phyloP scores from a whole-genome alignment of 2,113 vertebrate species.

The Indri indri region DNA sequence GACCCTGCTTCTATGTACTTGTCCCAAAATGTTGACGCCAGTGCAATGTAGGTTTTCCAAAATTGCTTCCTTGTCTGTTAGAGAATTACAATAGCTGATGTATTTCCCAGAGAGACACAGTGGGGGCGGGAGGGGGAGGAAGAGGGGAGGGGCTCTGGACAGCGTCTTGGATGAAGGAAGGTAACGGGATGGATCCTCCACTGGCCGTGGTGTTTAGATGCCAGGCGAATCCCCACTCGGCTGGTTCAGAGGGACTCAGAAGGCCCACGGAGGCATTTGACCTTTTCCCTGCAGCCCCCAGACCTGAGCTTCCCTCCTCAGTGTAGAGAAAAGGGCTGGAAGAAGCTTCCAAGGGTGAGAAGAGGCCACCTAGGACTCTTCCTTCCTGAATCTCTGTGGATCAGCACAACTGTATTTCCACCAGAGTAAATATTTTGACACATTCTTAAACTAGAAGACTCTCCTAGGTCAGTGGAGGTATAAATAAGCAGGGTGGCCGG shows the following conservation, averaged over 20 bases:
- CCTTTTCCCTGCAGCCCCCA: background rate
- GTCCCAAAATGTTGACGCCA: background rate
- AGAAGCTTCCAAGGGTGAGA: background rate
- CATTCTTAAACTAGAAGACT: background rate
- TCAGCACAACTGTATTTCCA: background rate
- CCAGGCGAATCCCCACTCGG: fast-evolving
- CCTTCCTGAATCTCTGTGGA: background rate
- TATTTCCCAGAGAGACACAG: background rate
- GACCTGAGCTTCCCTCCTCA: background rate
- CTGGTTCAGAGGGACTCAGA: background rate
- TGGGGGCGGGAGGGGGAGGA: fast-evolving
- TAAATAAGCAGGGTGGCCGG: background rate
- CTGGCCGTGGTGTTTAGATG: background rate
- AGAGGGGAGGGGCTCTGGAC: background rate
- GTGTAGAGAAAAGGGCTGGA: background rate
- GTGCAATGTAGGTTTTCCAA: background rate
- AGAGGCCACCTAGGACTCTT: background rate
- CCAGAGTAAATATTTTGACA: background rate
- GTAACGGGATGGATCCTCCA: fast-evolving
- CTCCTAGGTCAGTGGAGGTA: background rate
- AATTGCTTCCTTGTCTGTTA: background rate
- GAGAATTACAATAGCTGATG: background rate
- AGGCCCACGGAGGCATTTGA: background rate
- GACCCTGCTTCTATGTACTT: background rate
- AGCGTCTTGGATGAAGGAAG: fast-evolving